These are phyloP conservation scores for Anabas testudineus DNA, from an alignment of 2,797 vertebrate species.

Conservation along the genomic window DNA sequence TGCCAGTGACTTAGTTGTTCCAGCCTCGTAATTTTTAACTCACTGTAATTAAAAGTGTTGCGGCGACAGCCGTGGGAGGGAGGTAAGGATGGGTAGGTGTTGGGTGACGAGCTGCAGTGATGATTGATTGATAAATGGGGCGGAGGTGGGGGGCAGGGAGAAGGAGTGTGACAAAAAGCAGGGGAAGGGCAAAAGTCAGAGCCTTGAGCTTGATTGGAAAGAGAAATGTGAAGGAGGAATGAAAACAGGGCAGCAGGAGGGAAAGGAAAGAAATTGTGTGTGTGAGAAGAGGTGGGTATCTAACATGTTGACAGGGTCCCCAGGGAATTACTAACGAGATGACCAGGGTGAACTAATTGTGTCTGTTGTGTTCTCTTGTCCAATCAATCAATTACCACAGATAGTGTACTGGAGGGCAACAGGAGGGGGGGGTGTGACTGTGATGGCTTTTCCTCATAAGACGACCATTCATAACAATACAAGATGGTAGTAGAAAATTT, in stretches of 20 bases:
- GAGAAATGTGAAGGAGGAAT: conserved; percentile 27
- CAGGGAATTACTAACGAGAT: conserved; percentile 66
- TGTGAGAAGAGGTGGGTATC: conserved; percentile 40
- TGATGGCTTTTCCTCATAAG: conserved; percentile 19
- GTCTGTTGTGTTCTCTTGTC: conserved; percentile 78
- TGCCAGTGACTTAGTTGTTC: conserved; percentile 70
- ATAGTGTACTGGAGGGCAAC: conserved; percentile 46
- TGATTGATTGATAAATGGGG: conserved; percentile 53
- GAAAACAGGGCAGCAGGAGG: conserved; percentile 15
- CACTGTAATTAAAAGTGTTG: conserved; percentile 82
- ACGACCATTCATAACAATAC: conserved; percentile 12
- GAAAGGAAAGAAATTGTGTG: conserved; percentile 21
- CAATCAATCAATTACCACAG: conserved; percentile 79
- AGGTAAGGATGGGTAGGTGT: conserved; percentile 34
- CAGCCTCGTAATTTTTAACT: conserved; percentile 82
- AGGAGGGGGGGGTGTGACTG: conserved; percentile 5
- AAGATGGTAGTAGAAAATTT: not conserved
- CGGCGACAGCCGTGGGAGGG: conserved; percentile 43
- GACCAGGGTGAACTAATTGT: conserved; percentile 79
- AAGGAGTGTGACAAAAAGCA: conserved; percentile 25
- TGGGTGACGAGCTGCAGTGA: conserved; percentile 23
- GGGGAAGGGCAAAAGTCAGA: conserved; percentile 53
- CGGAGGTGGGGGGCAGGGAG: not conserved
- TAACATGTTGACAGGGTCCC: conserved; percentile 57
- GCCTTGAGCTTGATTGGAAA: conserved; percentile 61